A percentile compares a stretch with the other conserved stretches of the same genome.
Conservation (phyloP, 2,113 vertebrate species). For the Symphodus melops region DNA sequence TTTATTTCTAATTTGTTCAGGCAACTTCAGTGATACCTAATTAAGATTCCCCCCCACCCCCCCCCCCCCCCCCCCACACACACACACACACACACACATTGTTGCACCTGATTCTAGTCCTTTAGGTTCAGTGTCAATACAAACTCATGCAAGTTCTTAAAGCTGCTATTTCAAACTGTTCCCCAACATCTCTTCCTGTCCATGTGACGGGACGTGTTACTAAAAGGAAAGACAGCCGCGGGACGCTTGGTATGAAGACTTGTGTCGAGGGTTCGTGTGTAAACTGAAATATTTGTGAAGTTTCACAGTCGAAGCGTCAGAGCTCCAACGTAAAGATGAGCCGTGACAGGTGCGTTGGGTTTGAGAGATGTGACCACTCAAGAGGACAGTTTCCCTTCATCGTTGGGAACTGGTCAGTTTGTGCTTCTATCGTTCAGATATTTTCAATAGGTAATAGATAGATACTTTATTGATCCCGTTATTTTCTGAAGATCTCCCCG, state of each 20-base stretch:
- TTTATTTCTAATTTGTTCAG: slow-evolving; percentile 9
- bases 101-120: slow-evolving; percentile 20
- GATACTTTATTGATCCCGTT: too few relatives aligned
- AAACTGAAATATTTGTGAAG: background rate
- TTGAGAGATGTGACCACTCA: background rate
- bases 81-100: slow-evolving; percentile 50
- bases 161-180: background rate
- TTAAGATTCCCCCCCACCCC: slow-evolving; percentile 37
- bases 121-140: slow-evolving; percentile 24
- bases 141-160: background rate
- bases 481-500: background rate
- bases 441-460: too few relatives aligned
- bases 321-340: background rate
- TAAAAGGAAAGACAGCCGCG: background rate
- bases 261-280: background rate
- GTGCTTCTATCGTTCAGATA: background rate
- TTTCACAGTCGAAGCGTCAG: slow-evolving; percentile 11
- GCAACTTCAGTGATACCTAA: slow-evolving; percentile 49
- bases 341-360: background rate
- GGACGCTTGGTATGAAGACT: background rate
- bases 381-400: background rate
- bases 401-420: background rate
- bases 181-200: background rate
- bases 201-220: too few relatives aligned
- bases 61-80: slow-evolving; percentile 31